Evolutionary conservation across 2,888 invertebrate species (phyloP).

Genomic region (Zeuzera pyrina): DNA sequence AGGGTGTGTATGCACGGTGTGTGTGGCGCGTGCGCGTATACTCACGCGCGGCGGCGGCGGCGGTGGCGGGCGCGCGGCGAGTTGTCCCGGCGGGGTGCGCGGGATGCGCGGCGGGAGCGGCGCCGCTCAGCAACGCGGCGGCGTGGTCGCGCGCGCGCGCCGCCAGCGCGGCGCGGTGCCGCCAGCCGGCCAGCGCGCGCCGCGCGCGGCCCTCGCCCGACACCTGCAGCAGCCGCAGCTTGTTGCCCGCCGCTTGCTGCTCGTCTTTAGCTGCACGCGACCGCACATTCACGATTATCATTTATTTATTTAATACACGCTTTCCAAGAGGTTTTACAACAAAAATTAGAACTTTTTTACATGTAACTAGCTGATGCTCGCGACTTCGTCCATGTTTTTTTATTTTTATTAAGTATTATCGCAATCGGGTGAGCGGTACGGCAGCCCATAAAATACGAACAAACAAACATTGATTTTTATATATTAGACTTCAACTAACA

Average conservation of each 20-base stretch:
- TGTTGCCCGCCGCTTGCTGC: slow-evolving; percentile 74
- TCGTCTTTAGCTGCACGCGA: slow-evolving; percentile 49
- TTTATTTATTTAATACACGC: not conserved
- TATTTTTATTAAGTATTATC: too few species aligned
- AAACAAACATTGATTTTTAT: too few species aligned
- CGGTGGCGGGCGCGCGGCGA: slow-evolving; percentile 2
- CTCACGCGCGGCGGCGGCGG: not conserved
- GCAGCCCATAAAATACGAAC: too few species aligned
- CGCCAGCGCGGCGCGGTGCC: slow-evolving; percentile 82
- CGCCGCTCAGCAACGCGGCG: slow-evolving; percentile 82
- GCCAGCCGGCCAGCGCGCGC: slow-evolving; percentile 84
- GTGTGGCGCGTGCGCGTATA: not conserved
- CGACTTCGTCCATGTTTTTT: too few species aligned
- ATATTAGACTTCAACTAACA: too few species aligned
- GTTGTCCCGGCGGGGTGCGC: slow-evolving; percentile 15
- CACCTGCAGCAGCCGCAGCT: slow-evolving; percentile 81
- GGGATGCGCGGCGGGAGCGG: slow-evolving; percentile 33
- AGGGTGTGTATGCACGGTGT: slow-evolving; percentile 18
- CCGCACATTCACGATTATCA: not conserved
- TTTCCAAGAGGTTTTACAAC: too few species aligned
- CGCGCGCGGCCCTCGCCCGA: slow-evolving; percentile 85
- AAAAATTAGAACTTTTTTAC: too few species aligned
- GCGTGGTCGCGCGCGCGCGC: slow-evolving; percentile 88
- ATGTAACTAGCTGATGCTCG: too few species aligned
- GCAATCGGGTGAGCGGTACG: too few species aligned